Conservation (phyloP, 2,888 invertebrate genomes). For the Ethmia dodecea region DNA sequence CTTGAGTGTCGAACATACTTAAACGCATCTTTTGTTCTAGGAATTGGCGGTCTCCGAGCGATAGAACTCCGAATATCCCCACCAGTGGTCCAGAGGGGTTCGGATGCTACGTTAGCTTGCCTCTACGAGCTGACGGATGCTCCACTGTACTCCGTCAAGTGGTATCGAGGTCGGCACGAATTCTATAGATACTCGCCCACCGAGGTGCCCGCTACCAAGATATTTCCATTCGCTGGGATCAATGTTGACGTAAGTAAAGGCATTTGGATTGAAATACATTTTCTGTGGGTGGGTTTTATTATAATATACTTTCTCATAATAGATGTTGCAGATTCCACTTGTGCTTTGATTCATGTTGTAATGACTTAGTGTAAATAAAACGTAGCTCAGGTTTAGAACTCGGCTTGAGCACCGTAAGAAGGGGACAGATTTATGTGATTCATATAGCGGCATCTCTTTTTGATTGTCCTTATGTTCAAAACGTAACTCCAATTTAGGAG, state of each 20-base stretch:
- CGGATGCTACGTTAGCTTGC: slow-evolving; percentile 78
- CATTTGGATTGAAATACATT: background rate
- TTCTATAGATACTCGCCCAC: slow-evolving; percentile 82
- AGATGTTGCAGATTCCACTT: background rate
- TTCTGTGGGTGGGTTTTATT: too few species aligned
- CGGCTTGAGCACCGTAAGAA: too few species aligned
- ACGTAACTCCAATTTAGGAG: too few species aligned
- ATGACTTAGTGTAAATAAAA: too few species aligned
- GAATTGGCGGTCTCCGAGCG: slow-evolving; percentile 71
- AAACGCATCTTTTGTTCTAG: too few species aligned
- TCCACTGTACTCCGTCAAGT: slow-evolving; percentile 82
- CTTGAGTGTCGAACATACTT: too few species aligned
- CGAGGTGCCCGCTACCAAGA: slow-evolving; percentile 80
- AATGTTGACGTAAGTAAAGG: slow-evolving; percentile 80
- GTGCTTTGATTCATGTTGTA: too few species aligned
- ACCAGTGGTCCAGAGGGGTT: slow-evolving; percentile 78
- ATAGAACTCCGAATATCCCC: slow-evolving; percentile 78
- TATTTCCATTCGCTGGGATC: slow-evolving; percentile 81
- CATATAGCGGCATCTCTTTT: too few species aligned
- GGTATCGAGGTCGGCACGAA: slow-evolving; percentile 83
- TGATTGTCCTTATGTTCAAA: too few species aligned
- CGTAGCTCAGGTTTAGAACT: too few species aligned
- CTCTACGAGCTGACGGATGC: slow-evolving; percentile 81
- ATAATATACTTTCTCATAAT: background rate
- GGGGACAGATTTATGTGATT: too few species aligned